Conservation (phyloP, 2,797 vertebrate genomes). For the Enteromius fasciolatus region DNA sequence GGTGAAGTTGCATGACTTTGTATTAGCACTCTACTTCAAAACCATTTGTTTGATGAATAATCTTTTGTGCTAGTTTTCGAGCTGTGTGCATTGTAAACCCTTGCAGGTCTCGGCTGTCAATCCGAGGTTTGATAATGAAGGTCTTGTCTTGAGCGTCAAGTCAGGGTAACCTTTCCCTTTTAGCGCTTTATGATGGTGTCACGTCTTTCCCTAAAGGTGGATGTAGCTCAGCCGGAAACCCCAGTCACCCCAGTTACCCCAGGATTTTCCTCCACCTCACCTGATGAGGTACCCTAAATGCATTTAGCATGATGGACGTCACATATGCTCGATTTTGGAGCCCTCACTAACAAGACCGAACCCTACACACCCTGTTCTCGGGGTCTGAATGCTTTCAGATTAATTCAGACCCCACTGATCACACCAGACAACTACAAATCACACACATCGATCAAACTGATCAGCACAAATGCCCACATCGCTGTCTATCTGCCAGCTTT, state of each 20-base stretch:
- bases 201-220: slow-evolving; percentile 79
- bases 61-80: neutral
- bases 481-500: neutral
- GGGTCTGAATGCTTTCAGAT: slow-evolving; percentile 65
- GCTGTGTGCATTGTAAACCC: neutral
- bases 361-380: slow-evolving; percentile 45
- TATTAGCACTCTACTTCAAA: neutral
- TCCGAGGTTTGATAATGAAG: slow-evolving; percentile 2
- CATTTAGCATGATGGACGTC: slow-evolving; percentile 41
- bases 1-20: neutral
- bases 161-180: slow-evolving; percentile 57
- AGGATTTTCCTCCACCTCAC: slow-evolving; percentile 72
- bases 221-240: slow-evolving; percentile 77
- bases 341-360: slow-evolving; percentile 47
- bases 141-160: slow-evolving; percentile 33
- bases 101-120: neutral
- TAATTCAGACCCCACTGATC: slow-evolving; percentile 17
- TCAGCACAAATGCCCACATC: slow-evolving; percentile 42
- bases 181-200: slow-evolving; percentile 69
- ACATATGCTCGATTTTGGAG: slow-evolving; percentile 42
- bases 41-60: neutral
- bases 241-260: slow-evolving; percentile 72
- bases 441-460: slow-evolving; percentile 47
- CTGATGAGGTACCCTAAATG: slow-evolving; percentile 76
- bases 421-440: slow-evolving; percentile 17